Evolutionary conservation across 2,113 vertebrate species (phyloP), one percentile per base, ranked within the genome.

Genomic region (Sinocyclocheilus anophthalmus): DNA sequence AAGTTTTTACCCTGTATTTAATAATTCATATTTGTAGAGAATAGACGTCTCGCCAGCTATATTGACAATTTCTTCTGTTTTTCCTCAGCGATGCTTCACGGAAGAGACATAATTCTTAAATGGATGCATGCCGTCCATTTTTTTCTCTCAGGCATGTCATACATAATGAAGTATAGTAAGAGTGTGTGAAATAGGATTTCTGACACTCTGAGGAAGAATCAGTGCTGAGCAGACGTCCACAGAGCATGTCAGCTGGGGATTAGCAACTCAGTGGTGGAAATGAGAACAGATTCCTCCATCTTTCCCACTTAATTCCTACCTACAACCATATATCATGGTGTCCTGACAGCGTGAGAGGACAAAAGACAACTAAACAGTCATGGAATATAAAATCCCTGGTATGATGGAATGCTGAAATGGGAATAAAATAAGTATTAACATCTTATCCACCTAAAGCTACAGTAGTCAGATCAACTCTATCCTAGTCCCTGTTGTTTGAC

Each of bases 21-120:
- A 26, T 26, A 45, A 73, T n/a, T 30, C n/a, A 7, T 16, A 53
- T 50, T 53, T 76, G 45, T 18, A 24, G 33, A 16, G 3, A 18
- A 63, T 81, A 18, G 26, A 24, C 8, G 0, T 55, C 75, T 55
- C 11, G 16, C 24, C 0, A 65, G 24, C 59, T 48, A 42, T 45
- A 48, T 81, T 85, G 73, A 55, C 76, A 69, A 33, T 67, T 69
- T 79, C 42, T 67, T 78, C 73, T 24, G 76, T 85, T 80, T 67
- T 83, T 48, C 13, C 39, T 73, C 30, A 65, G 79, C 30, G 42
- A 79, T 76, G 72, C 83, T 84, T 90, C 57, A 87, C 5, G 11
- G 82, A 84, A 42, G 83, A 84, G 84, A 86, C 86, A 75, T 20
- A 76, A 82, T 84, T 85, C 84, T 83, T 85, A 85, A 88, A 90